Percentiles rank a stretch among this genome's conserved stretches.
These are phyloP conservation scores for Alouatta palliata DNA, from an alignment of 2,113 vertebrate species.

Conservation along the genomic window DNA sequence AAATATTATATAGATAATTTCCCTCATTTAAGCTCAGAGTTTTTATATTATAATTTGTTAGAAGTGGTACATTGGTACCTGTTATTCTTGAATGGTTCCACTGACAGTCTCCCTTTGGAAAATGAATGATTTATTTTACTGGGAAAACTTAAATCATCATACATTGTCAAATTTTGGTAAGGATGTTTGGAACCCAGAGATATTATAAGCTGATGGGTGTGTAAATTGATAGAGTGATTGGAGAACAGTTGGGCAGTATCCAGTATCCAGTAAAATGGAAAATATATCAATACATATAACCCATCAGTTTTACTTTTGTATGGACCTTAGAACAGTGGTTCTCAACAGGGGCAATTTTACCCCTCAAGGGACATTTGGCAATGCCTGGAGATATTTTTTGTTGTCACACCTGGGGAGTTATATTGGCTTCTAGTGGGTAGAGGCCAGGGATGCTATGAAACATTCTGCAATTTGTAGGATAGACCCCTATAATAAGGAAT, in stretches of 20 bases:
- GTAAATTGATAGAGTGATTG: not conserved
- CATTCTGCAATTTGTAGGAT: not conserved
- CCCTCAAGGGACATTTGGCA: not conserved
- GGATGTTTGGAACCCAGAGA: not conserved
- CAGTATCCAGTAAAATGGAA: not conserved
- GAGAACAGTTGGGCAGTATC: not conserved
- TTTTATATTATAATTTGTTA: constrained; percentile 4
- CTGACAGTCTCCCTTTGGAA: not conserved
- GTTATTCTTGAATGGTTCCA: not conserved
- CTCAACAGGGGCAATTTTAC: not conserved
- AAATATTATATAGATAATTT: not conserved
- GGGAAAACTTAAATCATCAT: not conserved
- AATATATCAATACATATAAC: not conserved
- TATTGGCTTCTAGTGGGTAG: not conserved
- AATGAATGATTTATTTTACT: constrained; percentile 41
- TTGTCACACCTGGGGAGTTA: not conserved
- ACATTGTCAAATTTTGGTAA: not conserved
- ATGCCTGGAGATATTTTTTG: not conserved
- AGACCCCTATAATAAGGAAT: not conserved
- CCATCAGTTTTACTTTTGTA: not conserved
- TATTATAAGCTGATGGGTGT: not conserved
- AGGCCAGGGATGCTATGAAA: not conserved
- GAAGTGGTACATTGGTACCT: not conserved
- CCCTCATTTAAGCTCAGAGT: not conserved
- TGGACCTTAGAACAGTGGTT: not conserved